A percentile compares a stretch with the other conserved stretches of the same genome.
Evolutionary conservation across 2,797 vertebrate genomes (phyloP).

Genomic region (Jordanella pulchra): DNA sequence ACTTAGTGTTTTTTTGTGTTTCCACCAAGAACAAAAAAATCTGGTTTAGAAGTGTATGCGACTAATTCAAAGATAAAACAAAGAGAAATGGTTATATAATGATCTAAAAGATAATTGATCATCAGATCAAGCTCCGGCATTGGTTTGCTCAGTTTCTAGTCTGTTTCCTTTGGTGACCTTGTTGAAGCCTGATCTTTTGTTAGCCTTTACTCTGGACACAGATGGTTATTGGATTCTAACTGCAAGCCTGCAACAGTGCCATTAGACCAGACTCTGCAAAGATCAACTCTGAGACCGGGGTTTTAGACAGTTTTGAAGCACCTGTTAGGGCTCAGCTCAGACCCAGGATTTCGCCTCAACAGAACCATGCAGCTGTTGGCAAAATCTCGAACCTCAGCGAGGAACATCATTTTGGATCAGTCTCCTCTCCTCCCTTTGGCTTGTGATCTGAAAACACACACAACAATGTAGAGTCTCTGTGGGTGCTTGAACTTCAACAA

Average conservation of each 20-base stretch:
- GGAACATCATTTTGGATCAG: constrained; percentile 38
- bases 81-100: constrained; percentile 10
- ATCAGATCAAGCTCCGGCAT: constrained; percentile 2
- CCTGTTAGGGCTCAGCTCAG: constrained; percentile 75
- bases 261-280: constrained; percentile 60
- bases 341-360: constrained; percentile 56
- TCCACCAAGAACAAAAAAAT: constrained; percentile 34
- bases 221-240: constrained; percentile 53
- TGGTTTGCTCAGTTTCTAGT: constrained; percentile 11
- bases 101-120: constrained; percentile 16
- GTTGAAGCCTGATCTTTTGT: constrained; percentile 35
- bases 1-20: constrained; percentile 23
- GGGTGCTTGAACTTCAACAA: constrained; percentile 57
- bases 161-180: constrained; percentile 20
- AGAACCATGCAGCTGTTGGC: constrained; percentile 71
- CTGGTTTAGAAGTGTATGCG: constrained; percentile 36
- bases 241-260: constrained; percentile 54
- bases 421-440: constrained; percentile 47
- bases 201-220: constrained; percentile 57
- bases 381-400: constrained; percentile 56
- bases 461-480: constrained; percentile 67
- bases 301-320: constrained; percentile 69
- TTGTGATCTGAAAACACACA: constrained; percentile 62
- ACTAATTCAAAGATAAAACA: constrained; percentile 6
- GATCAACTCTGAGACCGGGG: constrained; percentile 71